Evolutionary conservation across 2,113 vertebrate genomes (phyloP).

Genomic region (zebrafish (Danio rerio)): GRCz12tu NC_133179.1:19422501-19423000

Average conservation of each 20-base stretch:
- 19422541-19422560: constrained; percentile 77
- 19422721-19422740: too few relatives aligned
- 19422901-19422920: neutral
- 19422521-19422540: too few relatives aligned
- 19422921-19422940: neutral
- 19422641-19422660: constrained; percentile 92
- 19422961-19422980: constrained; percentile 26
- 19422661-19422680: constrained; percentile 92
- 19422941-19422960: constrained; percentile 5
- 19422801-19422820: constrained; percentile 86
- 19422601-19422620: constrained; percentile 84
- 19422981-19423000: constrained; percentile 87
- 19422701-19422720: constrained; percentile 64
- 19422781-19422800: constrained; percentile 92
- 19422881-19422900: constrained; percentile 92
- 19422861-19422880: constrained; percentile 91
- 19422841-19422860: constrained; percentile 91
- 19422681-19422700: constrained; percentile 89
- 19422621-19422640: constrained; percentile 88
- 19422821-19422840: constrained; percentile 87
- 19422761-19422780: constrained; percentile 65
- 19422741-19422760: neutral
- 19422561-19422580: constrained; percentile 76
- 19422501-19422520: too few relatives aligned
- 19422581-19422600: constrained; percentile 75